Conservation (phyloP, 2,888 invertebrate species). For the Pammene fasciana region DNA sequence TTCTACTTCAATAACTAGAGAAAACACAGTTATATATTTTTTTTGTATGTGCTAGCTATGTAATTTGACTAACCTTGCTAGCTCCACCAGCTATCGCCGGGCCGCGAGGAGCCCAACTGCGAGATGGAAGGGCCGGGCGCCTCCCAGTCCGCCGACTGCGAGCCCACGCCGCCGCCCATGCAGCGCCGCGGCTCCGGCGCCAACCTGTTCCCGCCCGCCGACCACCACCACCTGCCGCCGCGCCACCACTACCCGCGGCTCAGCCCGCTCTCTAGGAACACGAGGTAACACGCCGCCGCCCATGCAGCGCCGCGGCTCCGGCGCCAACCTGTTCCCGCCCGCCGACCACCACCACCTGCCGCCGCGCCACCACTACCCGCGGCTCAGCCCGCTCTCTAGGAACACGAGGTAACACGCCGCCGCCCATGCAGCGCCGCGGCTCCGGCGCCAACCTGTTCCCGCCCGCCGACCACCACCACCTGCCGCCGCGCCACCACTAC, state of each 20-base stretch:
- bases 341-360: too few species aligned
- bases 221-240: not conserved
- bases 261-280: constrained; percentile 71
- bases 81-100: constrained; percentile 88
- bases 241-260: constrained; percentile 78
- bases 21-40: too few species aligned
- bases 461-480: too few species aligned
- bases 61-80: constrained; percentile 45
- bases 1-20: too few species aligned
- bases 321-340: too few species aligned
- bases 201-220: not conserved
- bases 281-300: not conserved
- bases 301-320: too few species aligned
- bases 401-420: too few species aligned
- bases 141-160: constrained; percentile 95
- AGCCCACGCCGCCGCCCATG: constrained; percentile 93
- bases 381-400: too few species aligned
- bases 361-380: too few species aligned
- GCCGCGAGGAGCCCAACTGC: constrained; percentile 92
- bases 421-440: too few species aligned
- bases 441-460: too few species aligned
- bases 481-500: too few species aligned
- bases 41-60: not conserved
- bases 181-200: constrained; percentile 86
- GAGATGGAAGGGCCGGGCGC: constrained; percentile 95